phyloP scores from a whole-genome alignment of 1,140 invertebrate species.

The Drosophila virilis region DNA sequence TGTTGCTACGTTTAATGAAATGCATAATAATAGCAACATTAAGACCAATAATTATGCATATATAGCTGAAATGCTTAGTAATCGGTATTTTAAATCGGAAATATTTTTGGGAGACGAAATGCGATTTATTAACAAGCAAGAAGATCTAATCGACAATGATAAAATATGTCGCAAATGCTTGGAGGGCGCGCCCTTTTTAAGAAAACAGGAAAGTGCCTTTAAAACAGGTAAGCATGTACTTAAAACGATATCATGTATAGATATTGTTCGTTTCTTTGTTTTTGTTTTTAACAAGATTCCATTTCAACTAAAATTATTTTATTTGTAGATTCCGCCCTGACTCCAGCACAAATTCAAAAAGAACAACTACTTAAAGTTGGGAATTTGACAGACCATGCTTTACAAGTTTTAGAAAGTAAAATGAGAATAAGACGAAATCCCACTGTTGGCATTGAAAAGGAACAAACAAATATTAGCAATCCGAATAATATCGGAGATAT shows the following conservation, averaged over 20 bases:
- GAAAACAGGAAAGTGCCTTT: constrained; percentile 21
- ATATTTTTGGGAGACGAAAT: constrained; percentile 88
- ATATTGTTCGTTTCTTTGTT: too few relatives aligned
- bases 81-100: constrained; percentile 86
- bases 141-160: constrained; percentile 64
- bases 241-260: too few relatives aligned
- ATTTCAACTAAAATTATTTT: neutral
- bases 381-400: constrained; percentile 71
- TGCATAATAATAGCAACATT: constrained; percentile 85
- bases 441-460: constrained; percentile 41
- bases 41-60: constrained; percentile 88
- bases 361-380: constrained; percentile 63
- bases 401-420: constrained; percentile 73
- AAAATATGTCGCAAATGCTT: constrained; percentile 69
- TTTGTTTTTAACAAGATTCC: too few relatives aligned
- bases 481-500: constrained; percentile 65
- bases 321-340: constrained; percentile 25
- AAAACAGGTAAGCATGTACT: constrained; percentile 25
- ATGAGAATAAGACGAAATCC: constrained; percentile 60
- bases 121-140: constrained; percentile 62
- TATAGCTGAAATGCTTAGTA: constrained; percentile 92
- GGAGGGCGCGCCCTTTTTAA: constrained; percentile 51
- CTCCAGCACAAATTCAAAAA: constrained; percentile 39
- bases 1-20: constrained; percentile 90
- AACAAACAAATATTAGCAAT: constrained; percentile 29